Evolutionary conservation across 1,140 invertebrate genomes (phyloP).

Genomic region (Telenomus remus): DNA sequence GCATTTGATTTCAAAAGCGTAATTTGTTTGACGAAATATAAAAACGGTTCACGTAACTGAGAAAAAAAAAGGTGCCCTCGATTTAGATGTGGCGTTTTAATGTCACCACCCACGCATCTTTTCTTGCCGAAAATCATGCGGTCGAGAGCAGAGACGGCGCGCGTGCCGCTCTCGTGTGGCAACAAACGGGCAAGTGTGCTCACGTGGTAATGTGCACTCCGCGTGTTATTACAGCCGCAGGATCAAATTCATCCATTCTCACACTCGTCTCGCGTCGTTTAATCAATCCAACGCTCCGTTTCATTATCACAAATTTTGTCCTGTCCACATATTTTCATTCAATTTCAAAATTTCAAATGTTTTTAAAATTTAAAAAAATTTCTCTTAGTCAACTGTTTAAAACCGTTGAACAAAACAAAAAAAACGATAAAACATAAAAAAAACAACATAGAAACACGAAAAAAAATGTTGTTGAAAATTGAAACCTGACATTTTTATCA

Average conservation of each 20-base stretch:
- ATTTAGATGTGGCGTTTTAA: slow-evolving; percentile 42
- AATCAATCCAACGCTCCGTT: slow-evolving; percentile 11
- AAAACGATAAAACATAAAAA: no score
- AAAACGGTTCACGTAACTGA: no score
- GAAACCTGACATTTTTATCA: no score
- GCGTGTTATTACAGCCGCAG: neutral
- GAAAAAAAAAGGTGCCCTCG: slow-evolving; percentile 50
- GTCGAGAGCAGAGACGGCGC: slow-evolving; percentile 44
- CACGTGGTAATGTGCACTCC: slow-evolving; percentile 7
- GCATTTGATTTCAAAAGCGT: no score
- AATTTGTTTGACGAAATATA: no score
- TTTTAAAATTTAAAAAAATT: no score
- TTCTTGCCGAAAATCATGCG: slow-evolving; percentile 42
- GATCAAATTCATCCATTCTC: slow-evolving; percentile 31
- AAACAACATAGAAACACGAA: no score
- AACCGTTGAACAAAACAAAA: no score
- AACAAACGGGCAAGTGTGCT: slow-evolving; percentile 7
- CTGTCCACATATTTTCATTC: neutral
- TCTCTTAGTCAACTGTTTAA: no score
- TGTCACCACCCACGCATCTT: slow-evolving; percentile 38
- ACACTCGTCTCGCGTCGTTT: neutral
- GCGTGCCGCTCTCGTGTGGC: slow-evolving; percentile 51
- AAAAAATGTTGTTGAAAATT: no score
- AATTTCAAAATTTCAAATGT: no score
- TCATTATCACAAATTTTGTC: slow-evolving; percentile 2